Conservation (phyloP, 2,888 invertebrate genomes). For the Xanthorhoe designata region DNA sequence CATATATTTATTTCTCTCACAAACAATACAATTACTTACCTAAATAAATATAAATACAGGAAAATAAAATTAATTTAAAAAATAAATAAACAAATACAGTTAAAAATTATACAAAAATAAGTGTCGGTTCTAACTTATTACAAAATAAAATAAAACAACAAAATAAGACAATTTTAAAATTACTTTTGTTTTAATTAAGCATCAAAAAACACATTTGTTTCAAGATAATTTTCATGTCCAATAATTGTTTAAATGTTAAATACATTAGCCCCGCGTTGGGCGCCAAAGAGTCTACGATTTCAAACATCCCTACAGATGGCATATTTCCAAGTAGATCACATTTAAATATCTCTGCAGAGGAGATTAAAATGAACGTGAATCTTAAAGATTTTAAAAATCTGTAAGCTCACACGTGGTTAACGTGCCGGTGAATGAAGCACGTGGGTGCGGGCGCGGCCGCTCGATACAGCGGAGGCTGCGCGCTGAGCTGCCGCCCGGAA, state of each 20-base stretch:
- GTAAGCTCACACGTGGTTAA: conserved; percentile 56
- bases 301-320: conserved; percentile 34
- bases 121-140: too few relatives aligned
- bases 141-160: too few relatives aligned
- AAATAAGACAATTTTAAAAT: too few relatives aligned
- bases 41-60: too few relatives aligned
- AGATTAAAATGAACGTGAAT: conserved; percentile 34
- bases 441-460: conserved; percentile 73
- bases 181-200: too few relatives aligned
- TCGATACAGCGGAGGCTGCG: conserved; percentile 78
- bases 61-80: too few relatives aligned
- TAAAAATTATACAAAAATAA: too few relatives aligned
- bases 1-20: too few relatives aligned
- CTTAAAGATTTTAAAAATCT: conserved; percentile 45
- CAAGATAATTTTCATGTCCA: conserved; percentile 6
- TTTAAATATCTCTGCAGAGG: conserved; percentile 25
- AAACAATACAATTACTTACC: too few relatives aligned
- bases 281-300: conserved; percentile 44
- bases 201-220: not conserved
- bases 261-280: conserved; percentile 41
- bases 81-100: too few relatives aligned
- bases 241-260: too few relatives aligned
- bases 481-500: conserved; percentile 65
- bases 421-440: conserved; percentile 70
- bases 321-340: conserved; percentile 32